A percentile compares a stretch with the other conserved stretches of the same genome.
phyloP scores from a whole-genome alignment of 2,888 invertebrate species.

The Ornithoptera alexandrae region DNA sequence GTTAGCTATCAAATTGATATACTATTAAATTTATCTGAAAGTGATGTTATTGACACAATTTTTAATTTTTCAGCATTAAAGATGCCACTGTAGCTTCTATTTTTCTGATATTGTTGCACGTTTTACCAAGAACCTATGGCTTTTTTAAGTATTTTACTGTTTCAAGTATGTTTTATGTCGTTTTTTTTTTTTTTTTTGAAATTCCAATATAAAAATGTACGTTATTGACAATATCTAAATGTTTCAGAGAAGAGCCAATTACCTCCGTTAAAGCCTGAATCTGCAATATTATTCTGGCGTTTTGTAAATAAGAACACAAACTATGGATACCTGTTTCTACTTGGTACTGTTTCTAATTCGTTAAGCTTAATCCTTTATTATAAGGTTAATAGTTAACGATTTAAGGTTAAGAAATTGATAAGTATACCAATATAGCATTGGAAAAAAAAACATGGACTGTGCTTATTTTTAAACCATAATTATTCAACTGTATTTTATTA shows the following conservation, averaged over 20 bases:
- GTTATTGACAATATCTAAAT: not conserved
- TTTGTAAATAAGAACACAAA: conserved; percentile 59
- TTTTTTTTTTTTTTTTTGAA: not conserved
- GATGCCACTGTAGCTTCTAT: conserved; percentile 53
- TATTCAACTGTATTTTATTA: no score
- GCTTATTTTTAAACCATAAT: no score
- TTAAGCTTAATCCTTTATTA: no score
- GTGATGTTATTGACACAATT: not conserved
- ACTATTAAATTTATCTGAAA: not conserved
- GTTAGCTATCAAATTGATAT: conserved; percentile 32
- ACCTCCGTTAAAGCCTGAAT: conserved; percentile 52
- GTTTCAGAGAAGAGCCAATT: conserved; percentile 55
- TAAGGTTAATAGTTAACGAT: no score
- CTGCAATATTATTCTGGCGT: conserved; percentile 58
- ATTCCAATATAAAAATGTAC: not conserved
- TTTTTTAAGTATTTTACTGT: conserved; percentile 41
- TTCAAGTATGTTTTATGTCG: conserved; percentile 46
- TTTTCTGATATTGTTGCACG: conserved; percentile 47
- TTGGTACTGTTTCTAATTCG: conserved; percentile 42
- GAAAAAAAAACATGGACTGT: no score
- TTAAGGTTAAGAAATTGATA: no score
- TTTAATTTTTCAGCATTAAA: conserved; percentile 49
- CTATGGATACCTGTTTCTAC: conserved; percentile 57
- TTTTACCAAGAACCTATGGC: conserved; percentile 46
- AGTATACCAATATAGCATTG: no score